These are phyloP conservation scores for Brachypalpus laphriformis DNA, from an alignment of 2,888 invertebrate genomes.

Conservation along the genomic window DNA sequence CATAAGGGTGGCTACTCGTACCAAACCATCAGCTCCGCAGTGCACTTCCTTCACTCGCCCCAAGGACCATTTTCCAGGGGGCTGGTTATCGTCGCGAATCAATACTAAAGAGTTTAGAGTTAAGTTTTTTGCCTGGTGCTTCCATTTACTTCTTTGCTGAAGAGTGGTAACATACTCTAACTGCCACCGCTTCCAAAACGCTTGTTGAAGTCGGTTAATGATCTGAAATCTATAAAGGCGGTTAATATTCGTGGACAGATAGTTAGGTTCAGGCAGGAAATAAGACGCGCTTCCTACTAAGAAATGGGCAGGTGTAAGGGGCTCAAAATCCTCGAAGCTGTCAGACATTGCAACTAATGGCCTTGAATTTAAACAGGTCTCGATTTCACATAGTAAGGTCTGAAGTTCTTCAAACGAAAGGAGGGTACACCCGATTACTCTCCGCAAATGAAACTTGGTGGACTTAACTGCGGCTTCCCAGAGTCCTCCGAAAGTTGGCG, in stretches of 20 bases:
- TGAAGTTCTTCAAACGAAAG: not conserved
- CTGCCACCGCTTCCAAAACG: not conserved
- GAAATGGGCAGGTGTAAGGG: not conserved
- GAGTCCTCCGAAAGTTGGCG: not conserved
- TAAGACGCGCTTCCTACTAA: no score
- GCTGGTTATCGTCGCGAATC: not conserved
- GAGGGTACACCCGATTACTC: not conserved
- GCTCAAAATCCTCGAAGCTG: not conserved
- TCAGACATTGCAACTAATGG: not conserved
- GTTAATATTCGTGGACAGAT: not conserved
- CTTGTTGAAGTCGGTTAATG: not conserved
- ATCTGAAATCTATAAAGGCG: not conserved
- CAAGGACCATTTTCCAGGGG: not conserved
- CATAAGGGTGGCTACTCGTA: not conserved
- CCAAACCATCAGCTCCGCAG: not conserved
- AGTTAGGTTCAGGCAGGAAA: not conserved
- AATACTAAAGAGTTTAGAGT: not conserved
- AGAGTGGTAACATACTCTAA: not conserved
- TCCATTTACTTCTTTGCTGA: not conserved
- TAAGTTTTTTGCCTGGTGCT: not conserved
- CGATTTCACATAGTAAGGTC: not conserved
- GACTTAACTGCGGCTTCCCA: not conserved
- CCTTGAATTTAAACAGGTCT: not conserved
- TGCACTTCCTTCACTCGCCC: not conserved
- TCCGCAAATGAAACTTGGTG: not conserved